Base-by-base conservation (phyloP, 2,113 vertebrate species). In the Oryzias melastigma region DNA sequence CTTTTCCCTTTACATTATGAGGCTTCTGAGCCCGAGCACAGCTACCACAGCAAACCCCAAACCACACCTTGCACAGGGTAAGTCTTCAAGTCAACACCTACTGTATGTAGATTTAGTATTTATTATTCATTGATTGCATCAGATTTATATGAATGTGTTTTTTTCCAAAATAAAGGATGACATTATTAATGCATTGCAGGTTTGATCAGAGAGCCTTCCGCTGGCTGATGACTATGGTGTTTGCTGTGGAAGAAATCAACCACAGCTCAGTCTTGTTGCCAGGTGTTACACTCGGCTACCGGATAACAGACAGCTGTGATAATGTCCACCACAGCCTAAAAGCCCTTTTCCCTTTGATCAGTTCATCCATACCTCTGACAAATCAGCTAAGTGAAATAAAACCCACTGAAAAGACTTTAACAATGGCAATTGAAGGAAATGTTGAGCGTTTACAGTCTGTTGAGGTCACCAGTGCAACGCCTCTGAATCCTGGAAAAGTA, bases 191-290 rank as follows among this genome's bases (percentile, higher is more conserved):
- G 5, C 22, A 40, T 14, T 49, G 5, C 77, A 92, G 91, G 14
- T 91, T 91, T 84, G 87, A 91, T 51, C 60, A 64, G 47, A 75
- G 83, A 59, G 83, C 79, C 8, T 84, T 88, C 53, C 81, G 77
- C 8, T 88, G 83, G 83, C 83, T 86, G 78, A 83, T 84, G 80
- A 82, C 90, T 1, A 89, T 92, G 90, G 82, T 85, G 47, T 92
- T 90, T 40, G 73, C 91, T 4, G 80, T 91, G 50, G 74, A 89
- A 25, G 90, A 92, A 77, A 88, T 92, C 52, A 92, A 92, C 48
- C 71, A 59, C 53, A 83, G 85, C 54, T 75, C 81, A 1, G 74
- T 62, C 19, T 62, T 92, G 5, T 79, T 91, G 16, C 90, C 90
- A 2, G 86, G 82, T 14, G 44, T 92, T 14, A 87, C 53, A 13